These are phyloP conservation scores for Xiphias gladius DNA, from an alignment of 2,113 vertebrate species.

Conservation along the genomic window DNA sequence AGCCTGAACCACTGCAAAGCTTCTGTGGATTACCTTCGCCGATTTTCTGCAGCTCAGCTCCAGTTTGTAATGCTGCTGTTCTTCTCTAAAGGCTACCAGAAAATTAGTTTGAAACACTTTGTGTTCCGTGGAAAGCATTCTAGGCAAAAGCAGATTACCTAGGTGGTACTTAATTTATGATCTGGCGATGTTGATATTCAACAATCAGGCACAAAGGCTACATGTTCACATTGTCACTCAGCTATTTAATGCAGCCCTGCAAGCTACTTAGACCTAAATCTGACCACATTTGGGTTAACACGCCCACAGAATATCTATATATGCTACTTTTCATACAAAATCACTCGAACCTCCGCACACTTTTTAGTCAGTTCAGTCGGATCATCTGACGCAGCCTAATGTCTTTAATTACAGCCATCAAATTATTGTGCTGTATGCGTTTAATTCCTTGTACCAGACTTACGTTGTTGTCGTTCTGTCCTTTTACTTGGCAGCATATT, in stretches of 20 bases:
- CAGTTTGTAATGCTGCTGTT: constrained; percentile 7
- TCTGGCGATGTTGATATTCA: background rate
- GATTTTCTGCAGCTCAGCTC: constrained; percentile 26
- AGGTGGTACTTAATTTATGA: constrained; percentile 4
- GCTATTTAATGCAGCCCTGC: background rate
- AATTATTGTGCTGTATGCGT: background rate
- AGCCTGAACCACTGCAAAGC: constrained; percentile 21
- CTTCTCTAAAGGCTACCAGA: constrained; percentile 1
- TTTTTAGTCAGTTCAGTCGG: too few species aligned
- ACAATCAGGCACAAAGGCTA: constrained; percentile 1
- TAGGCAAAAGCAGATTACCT: background rate
- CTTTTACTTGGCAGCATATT: constrained; percentile 14
- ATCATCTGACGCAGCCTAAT: background rate
- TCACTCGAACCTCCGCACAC: background rate
- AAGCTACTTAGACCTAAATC: background rate
- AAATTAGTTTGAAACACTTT: background rate
- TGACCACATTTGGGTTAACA: background rate
- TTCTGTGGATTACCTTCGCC: constrained; percentile 1
- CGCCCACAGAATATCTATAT: background rate
- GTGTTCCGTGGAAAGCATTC: constrained; percentile 13
- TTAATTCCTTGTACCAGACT: background rate
- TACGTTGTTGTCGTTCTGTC: background rate
- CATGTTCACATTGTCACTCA: constrained; percentile 8
- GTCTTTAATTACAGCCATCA: constrained; percentile 12
- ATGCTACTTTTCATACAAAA: background rate